A percentile compares a stretch with the other conserved stretches of the same genome.
Conservation (phyloP, 2,113 vertebrate genomes). For the Bubo blakistoni region DNA sequence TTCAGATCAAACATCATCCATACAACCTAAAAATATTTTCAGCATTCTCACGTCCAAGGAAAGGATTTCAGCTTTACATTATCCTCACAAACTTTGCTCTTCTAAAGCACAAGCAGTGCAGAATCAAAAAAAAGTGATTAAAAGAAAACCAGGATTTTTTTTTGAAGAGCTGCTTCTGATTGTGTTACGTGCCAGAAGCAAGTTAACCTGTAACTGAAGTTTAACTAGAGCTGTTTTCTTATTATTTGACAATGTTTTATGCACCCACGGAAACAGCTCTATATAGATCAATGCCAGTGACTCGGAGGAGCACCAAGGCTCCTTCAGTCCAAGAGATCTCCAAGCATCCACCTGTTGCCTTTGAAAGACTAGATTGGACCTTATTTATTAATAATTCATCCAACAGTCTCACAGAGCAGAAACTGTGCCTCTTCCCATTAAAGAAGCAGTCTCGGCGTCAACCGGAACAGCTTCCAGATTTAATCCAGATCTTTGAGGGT, state of each 20-base stretch:
- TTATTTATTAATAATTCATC: conserved; percentile 44
- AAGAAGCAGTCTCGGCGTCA: not conserved
- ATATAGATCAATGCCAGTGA: not conserved
- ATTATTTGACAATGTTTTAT: not conserved
- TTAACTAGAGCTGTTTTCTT: conserved; percentile 16
- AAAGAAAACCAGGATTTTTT: not conserved
- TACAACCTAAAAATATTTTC: conserved; percentile 20
- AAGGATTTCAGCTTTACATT: conserved; percentile 6
- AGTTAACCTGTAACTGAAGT: conserved; percentile 49
- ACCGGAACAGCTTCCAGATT: not conserved
- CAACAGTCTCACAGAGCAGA: not conserved
- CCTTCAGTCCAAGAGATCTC: not conserved
- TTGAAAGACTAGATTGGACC: not conserved
- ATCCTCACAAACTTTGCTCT: not conserved
- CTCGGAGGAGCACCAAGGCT: not conserved
- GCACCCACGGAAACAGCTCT: not conserved
- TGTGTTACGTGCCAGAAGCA: not conserved
- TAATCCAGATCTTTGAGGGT: not conserved
- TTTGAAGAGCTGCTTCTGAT: not conserved
- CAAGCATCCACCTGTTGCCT: conserved; percentile 12
- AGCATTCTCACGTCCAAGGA: not conserved
- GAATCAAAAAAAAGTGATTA: not conserved
- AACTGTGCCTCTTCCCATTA: not conserved
- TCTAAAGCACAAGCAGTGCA: not conserved
- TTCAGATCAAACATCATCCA: conserved; percentile 36